Evolutionary conservation across 2,797 vertebrate genomes (phyloP), one percentile per base, ranked within the genome.

Genomic region (Parauchenoglanis ngamensis): DNA sequence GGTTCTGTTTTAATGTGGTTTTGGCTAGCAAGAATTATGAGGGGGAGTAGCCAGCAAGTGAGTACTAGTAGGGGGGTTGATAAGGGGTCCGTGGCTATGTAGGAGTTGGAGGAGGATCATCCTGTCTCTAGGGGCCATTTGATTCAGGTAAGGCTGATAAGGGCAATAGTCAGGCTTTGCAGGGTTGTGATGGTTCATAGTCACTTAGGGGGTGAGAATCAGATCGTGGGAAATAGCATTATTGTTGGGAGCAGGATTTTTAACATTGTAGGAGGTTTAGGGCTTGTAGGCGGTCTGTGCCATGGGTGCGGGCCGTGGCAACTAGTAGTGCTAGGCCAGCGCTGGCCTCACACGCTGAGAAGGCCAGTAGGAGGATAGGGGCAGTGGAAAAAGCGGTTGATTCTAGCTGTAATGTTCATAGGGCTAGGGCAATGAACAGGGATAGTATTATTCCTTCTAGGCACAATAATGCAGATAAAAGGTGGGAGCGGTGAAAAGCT

Each of bases 201-300:
- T 10, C 87, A 88, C 52, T 92, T 89, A 0, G 0, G 0, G 0
- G 87, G 1, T 0, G n/a, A 0, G 0, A 90, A 0, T 0, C 89
- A 91, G 0, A 49, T 19, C 1, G 88, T 86, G 0, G 89, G 90
- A 0, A 93, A 2, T 0, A 94, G 1, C 0, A 93, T 89, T 0
- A 92, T 1, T 0, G 92, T 92, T 0, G 92, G 91, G 0, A 90
- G 5, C 0, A 93, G 0, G 0, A 94, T 88, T 89, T 91, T 93
- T 95, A 94, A 4, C 94, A 95, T 92, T 93, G 91, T 25, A 94
- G 23, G 0, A 94, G 86, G 0, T 89, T 94, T 0, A 95, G 10
- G 77, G 1, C 88, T 70, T 92, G 80, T 0, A 94, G 4, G 0
- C 21, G 89, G 1, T 93, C 92, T 0, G 88, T 83, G 0, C 92